phyloP scores from a whole-genome alignment of 2,797 vertebrate genomes.

The Nothura maculosa region DNA sequence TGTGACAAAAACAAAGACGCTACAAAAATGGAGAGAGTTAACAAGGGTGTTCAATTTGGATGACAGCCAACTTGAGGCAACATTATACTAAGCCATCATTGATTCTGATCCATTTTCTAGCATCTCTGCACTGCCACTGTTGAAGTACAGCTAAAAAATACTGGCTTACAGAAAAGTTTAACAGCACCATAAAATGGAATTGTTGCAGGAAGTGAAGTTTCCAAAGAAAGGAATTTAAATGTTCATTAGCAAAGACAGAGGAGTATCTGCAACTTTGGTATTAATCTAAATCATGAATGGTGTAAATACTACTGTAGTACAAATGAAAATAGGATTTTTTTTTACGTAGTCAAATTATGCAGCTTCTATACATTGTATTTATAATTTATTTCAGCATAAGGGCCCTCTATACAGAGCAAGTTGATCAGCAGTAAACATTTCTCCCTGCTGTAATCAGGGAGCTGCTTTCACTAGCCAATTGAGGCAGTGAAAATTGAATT shows the following conservation, averaged over 20 bases:
- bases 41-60: slow-evolving; percentile 7
- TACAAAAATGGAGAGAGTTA: slow-evolving; percentile 12
- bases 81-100: slow-evolving; percentile 14
- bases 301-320: neutral
- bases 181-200: neutral
- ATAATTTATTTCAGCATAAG: neutral
- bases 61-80: slow-evolving; percentile 28
- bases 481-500: neutral
- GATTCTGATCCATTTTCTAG: slow-evolving; percentile 11
- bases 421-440: neutral
- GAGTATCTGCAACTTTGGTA: neutral
- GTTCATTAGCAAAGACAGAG: slow-evolving; percentile 10
- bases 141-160: slow-evolving; percentile 35
- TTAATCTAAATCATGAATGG: neutral
- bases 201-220: neutral
- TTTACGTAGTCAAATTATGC: neutral
- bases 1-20: neutral
- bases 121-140: neutral
- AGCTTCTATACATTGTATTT: neutral
- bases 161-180: slow-evolving; percentile 22
- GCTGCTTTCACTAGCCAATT: neutral
- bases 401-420: neutral
- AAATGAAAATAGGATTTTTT: neutral
- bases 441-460: neutral
- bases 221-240: slow-evolving; percentile 46